Percentiles rank a stretch among this genome's conserved stretches.
Evolutionary conservation across 1,140 invertebrate species (phyloP).

Genomic region (Proctacanthus coquilletti): DNA sequence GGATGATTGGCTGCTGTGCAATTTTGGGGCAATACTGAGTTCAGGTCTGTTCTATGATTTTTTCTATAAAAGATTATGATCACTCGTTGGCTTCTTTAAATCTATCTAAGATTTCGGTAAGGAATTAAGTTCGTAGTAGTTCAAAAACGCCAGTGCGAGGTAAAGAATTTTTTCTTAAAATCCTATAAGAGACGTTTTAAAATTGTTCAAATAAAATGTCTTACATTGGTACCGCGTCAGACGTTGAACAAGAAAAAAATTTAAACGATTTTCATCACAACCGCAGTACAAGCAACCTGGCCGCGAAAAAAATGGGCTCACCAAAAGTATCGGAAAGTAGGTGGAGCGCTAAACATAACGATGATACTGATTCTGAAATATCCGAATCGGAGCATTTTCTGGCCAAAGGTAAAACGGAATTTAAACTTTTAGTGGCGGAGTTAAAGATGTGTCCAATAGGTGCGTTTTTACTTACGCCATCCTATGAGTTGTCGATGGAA

Average conservation of each 20-base stretch:
- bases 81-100: not conserved
- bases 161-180: too few relatives aligned
- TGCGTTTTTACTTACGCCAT: conserved; percentile 68
- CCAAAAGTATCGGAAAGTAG: conserved; percentile 24
- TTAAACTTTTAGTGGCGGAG: not conserved
- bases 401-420: conserved; percentile 36
- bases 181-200: too few relatives aligned
- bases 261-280: conserved; percentile 16
- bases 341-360: conserved; percentile 29
- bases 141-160: not conserved
- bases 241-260: conserved; percentile 27
- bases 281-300: conserved; percentile 21
- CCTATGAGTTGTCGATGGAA: conserved; percentile 66
- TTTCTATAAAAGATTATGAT: not conserved
- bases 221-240: conserved; percentile 27
- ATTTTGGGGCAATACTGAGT: not conserved
- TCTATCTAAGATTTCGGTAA: not conserved
- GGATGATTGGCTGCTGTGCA: too few relatives aligned
- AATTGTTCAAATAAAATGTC: conserved; percentile 16
- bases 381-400: conserved; percentile 48
- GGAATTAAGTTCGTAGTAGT: not conserved
- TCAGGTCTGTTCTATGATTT: not conserved
- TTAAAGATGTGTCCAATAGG: conserved; percentile 21
- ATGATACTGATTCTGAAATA: conserved; percentile 46
- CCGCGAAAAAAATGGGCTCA: conserved; percentile 17